Evolutionary conservation across 2,113 vertebrate genomes (phyloP).

Genomic region (Rallus limicola): DNA sequence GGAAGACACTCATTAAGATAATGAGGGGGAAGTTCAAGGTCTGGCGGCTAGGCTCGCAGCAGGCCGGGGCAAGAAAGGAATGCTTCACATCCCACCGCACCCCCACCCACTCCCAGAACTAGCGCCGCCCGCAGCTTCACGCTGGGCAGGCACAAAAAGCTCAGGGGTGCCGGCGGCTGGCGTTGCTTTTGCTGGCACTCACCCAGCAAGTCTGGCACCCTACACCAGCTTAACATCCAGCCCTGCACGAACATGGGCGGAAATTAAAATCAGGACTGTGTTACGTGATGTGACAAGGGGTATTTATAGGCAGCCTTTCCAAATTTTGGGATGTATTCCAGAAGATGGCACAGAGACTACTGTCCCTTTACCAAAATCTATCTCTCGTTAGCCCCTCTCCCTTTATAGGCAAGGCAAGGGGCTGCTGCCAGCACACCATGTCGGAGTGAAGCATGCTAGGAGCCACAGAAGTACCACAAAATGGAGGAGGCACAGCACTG

Average conservation of each 20-base stretch:
- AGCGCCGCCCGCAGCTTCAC: neutral
- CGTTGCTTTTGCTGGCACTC: slow-evolving; percentile 18
- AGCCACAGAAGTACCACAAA: neutral
- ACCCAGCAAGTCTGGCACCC: neutral
- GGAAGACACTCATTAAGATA: slow-evolving; percentile 37
- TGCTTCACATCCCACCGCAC: neutral
- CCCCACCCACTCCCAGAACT: neutral
- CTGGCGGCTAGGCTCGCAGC: neutral
- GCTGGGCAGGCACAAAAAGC: neutral
- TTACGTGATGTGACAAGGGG: rapidly evolving
- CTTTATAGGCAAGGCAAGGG: neutral
- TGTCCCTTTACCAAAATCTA: neutral
- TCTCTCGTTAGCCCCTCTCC: neutral
- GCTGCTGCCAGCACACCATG: neutral
- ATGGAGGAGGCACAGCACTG: neutral
- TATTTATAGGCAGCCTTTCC: neutral
- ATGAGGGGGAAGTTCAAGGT: neutral
- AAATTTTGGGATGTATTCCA: neutral
- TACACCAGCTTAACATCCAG: rapidly evolving
- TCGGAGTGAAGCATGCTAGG: neutral
- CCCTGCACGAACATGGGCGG: rapidly evolving
- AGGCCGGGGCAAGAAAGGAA: neutral
- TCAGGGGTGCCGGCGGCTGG: rapidly evolving
- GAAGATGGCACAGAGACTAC: neutral
- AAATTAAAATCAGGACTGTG: neutral